Evolutionary conservation across 2,888 invertebrate genomes (phyloP).

Genomic region (Gastrophysa polygoni): DNA sequence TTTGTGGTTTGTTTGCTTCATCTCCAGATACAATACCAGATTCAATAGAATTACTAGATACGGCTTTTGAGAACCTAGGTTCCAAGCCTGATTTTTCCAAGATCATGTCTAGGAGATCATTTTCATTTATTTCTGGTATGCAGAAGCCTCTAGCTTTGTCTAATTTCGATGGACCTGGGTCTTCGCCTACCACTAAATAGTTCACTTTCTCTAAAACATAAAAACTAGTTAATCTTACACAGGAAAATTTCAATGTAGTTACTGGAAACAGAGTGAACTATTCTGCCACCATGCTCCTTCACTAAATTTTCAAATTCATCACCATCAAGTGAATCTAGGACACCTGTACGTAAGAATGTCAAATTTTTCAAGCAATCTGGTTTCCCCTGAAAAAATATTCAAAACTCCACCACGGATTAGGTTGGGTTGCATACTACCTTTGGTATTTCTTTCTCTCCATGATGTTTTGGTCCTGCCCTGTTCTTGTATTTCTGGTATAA

Average conservation of each 20-base stretch:
- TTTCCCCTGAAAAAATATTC: constrained; percentile 63
- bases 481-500: constrained; percentile 79
- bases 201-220: constrained; percentile 61
- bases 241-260: constrained; percentile 25
- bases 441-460: constrained; percentile 83
- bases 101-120: constrained; percentile 82
- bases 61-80: constrained; percentile 41
- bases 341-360: constrained; percentile 82
- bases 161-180: constrained; percentile 84
- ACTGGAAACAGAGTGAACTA: constrained; percentile 76
- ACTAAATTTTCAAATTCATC: constrained; percentile 79
- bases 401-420: neutral
- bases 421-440: constrained; percentile 62
- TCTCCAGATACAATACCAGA: constrained; percentile 36
- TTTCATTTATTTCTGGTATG: constrained; percentile 79
- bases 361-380: constrained; percentile 73
- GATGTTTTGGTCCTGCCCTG: constrained; percentile 79
- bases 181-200: constrained; percentile 84
- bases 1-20: constrained; percentile 20
- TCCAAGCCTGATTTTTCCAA: constrained; percentile 62
- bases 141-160: constrained; percentile 74
- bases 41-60: constrained; percentile 37
- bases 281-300: constrained; percentile 79
- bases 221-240: neutral
- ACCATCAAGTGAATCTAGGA: constrained; percentile 85